Evolutionary conservation across 2,113 vertebrate species (phyloP).

Genomic region (Istiophorus platypterus): DNA sequence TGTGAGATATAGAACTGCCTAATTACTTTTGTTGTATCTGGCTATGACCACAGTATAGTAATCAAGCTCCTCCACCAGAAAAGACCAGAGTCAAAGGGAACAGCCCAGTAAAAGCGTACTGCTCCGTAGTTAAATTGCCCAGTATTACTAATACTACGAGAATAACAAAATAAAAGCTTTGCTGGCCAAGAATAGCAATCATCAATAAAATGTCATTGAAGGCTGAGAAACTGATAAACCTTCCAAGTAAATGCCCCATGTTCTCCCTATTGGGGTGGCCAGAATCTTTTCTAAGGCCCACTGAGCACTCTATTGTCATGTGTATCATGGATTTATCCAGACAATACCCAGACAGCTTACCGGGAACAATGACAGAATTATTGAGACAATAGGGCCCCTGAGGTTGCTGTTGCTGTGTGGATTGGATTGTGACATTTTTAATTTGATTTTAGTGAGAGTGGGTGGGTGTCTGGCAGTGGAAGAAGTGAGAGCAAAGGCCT

Average conservation of each 20-base stretch:
- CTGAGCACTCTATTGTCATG: conserved; percentile 51
- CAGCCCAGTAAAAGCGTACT: not conserved
- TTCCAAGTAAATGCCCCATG: conserved; percentile 21
- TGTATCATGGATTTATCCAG: conserved; percentile 56
- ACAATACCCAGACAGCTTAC: conserved; percentile 69
- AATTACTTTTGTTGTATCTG: conserved; percentile 63
- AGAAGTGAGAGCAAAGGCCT: conserved; percentile 25
- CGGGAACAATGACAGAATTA: conserved; percentile 65
- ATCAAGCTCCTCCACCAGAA: conserved; percentile 23
- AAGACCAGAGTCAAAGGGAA: conserved; percentile 12
- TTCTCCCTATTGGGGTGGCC: conserved; percentile 26
- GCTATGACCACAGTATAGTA: conserved; percentile 26
- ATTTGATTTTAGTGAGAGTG: conserved; percentile 47
- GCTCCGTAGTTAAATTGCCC: not conserved
- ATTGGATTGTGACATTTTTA: conserved; percentile 62
- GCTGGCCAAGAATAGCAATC: not conserved
- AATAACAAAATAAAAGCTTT: not conserved
- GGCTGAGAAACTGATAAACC: conserved; percentile 22
- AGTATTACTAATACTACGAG: not conserved
- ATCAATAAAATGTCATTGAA: not conserved
- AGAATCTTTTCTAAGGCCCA: conserved; percentile 31
- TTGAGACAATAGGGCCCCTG: conserved; percentile 63
- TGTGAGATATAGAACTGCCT: conserved; percentile 59
- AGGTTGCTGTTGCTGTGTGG: conserved; percentile 40
- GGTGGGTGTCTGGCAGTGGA: conserved; percentile 21